phyloP scores from a whole-genome alignment of 2,797 vertebrate species.

The Anas flavirostris region DNA sequence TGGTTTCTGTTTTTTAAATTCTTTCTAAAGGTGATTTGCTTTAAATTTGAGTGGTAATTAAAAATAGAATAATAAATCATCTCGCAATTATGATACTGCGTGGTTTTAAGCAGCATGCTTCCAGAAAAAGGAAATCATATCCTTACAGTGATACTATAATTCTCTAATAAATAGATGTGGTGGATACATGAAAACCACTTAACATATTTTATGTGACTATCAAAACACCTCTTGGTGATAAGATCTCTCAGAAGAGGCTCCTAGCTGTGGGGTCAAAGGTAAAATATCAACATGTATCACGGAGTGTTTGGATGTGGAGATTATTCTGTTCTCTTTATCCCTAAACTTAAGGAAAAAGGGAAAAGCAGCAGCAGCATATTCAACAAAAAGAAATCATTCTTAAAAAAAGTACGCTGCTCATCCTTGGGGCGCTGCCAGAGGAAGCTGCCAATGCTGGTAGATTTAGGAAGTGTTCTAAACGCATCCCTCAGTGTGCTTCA shows the following conservation, averaged over 20 bases:
- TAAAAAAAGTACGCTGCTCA: background rate
- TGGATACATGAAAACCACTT: background rate
- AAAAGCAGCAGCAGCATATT: background rate
- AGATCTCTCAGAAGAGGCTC: background rate
- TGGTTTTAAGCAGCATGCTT: slow-evolving; percentile 4
- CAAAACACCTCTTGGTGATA: background rate
- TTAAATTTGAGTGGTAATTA: background rate
- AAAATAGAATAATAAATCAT: background rate
- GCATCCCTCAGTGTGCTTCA: background rate
- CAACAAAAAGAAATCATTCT: background rate
- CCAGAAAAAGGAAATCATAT: background rate
- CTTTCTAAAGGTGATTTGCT: background rate
- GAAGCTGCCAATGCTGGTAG: background rate
- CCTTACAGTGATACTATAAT: background rate
- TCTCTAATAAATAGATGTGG: background rate
- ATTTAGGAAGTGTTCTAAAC: background rate
- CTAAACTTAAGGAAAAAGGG: background rate
- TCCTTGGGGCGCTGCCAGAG: background rate
- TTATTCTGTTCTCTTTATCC: background rate
- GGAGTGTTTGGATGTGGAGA: background rate
- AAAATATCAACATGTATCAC: background rate
- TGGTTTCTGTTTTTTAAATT: background rate
- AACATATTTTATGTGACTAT: background rate
- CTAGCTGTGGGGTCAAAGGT: background rate
- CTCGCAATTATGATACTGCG: background rate